Evolutionary conservation across 1,140 invertebrate species (phyloP).

Genomic region (Berghia stephanieae): DNA sequence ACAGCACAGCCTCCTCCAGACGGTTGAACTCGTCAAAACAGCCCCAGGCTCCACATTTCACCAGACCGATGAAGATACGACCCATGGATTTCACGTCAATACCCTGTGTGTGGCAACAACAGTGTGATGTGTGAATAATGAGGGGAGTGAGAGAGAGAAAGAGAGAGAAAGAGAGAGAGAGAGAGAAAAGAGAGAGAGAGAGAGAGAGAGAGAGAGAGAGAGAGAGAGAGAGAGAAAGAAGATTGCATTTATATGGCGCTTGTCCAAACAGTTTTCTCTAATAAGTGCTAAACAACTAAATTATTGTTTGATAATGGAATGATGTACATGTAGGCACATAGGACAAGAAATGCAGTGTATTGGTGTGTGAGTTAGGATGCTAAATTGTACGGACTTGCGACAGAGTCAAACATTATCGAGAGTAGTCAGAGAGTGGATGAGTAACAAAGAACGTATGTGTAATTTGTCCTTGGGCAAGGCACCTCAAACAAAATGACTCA

Average conservation of each 20-base stretch:
- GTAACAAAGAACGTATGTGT: no score
- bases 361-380: no score
- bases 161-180: not conserved
- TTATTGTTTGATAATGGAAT: no score
- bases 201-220: not conserved
- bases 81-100: constrained; percentile 95
- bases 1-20: constrained; percentile 90
- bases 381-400: no score
- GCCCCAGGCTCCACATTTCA: constrained; percentile 96
- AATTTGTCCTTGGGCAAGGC: not conserved
- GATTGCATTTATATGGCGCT: not conserved
- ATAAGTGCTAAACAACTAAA: no score
- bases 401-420: no score
- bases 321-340: no score
- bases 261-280: no score
- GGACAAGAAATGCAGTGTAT: no score
- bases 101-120: constrained; percentile 71
- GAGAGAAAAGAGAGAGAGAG: not conserved
- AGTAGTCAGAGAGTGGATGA: no score
- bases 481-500: not conserved
- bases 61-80: constrained; percentile 89
- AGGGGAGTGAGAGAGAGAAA: no score
- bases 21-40: constrained; percentile 99
- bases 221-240: not conserved
- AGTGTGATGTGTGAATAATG: not conserved